Evolutionary conservation across 2,797 vertebrate genomes (phyloP), one percentile per base, ranked within the genome.

Genomic region (Onychomys arenicola): DNA sequence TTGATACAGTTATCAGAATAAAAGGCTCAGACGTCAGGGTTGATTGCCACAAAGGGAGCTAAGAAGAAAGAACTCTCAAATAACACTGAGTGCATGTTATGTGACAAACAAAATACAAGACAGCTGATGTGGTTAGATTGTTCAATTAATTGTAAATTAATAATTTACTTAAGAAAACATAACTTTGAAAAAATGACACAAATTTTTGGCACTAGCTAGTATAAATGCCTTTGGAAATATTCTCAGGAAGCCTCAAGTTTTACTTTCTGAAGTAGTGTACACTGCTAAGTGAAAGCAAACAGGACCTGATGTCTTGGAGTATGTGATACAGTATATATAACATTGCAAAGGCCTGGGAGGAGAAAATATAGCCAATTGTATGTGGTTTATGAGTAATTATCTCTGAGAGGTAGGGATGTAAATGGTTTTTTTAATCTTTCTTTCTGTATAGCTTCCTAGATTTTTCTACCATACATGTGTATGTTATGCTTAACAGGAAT

Each of bases 141-240:
- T 59, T 57, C 90, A 81, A 59, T 93, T 85, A 71, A 32, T 49
- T 87, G 43, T 59, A 76, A 49, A 29, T 32, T 52, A 43, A 19
- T 85, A 57, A 75, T 82, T 90, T 69, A 69, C 43, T 89, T 67
- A 92, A 86, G 73, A 90, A 97, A 92, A 57, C 67, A 69, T 10
- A 71, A 32, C 43, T 81, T 40, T 75, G 46, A 80, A 65, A 91
- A 80, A 14, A 89, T 77, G 19, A 43, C 16, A 89, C 81, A 89
- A 37, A 10, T 37, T 93, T 87, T 93, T 21, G 96, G 73, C 75
- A 34, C n/a, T 88, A 4, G 69, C 63, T 78, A 14, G 77, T 89
- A 0, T 55, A 87, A 92, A 78, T 90, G 27, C 85, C 34, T 93
- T 92, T n/a, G 27, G 71, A 16, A 89, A 63, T 90, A 83, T 85